Conservation (phyloP, 2,113 vertebrate species). For the Mastomys natalensis region DNA sequence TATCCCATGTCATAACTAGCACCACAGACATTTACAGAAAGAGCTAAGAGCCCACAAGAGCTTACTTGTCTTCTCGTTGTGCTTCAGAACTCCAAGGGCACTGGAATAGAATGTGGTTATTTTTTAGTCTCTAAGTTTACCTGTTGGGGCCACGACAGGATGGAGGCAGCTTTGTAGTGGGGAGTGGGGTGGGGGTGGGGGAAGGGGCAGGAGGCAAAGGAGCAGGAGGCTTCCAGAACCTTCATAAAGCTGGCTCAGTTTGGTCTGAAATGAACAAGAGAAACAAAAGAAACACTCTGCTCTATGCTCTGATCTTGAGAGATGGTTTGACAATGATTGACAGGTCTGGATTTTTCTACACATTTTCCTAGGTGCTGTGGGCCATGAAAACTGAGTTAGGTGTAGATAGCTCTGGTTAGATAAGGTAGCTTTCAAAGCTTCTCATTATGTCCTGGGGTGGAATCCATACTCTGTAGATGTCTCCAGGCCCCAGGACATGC, state of each 20-base stretch:
- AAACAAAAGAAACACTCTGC: neutral
- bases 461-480: neutral
- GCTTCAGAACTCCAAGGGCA: neutral
- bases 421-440: neutral
- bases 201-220: neutral
- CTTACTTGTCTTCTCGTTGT: neutral
- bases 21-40: neutral
- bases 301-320: neutral
- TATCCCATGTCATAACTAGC: neutral
- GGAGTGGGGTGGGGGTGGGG: neutral
- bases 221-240: neutral
- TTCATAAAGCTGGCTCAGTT: neutral
- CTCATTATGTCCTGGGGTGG: neutral
- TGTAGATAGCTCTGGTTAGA: neutral
- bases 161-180: neutral
- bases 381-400: neutral
- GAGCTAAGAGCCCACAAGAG: neutral
- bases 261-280: constrained; percentile 4
- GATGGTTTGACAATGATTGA: neutral
- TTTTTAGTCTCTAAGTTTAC: neutral
- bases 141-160: neutral
- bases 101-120: neutral
- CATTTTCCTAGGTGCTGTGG: neutral
- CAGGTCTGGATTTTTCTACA: neutral
- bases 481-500: neutral